Evolutionary conservation across 2,797 vertebrate genomes (phyloP).

Genomic region (Mallotus villosus): DNA sequence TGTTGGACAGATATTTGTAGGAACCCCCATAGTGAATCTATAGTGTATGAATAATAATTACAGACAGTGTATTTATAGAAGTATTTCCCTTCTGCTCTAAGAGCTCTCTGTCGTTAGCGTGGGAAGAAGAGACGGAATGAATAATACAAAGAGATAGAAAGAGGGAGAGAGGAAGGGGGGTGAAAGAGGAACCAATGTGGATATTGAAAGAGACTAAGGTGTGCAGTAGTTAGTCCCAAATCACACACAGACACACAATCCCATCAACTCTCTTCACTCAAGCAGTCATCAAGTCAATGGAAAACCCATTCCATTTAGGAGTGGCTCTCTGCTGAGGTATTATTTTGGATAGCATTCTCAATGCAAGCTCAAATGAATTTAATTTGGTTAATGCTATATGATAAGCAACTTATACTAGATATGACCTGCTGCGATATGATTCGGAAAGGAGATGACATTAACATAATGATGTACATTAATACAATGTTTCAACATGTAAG

Average conservation of each 20-base stretch:
- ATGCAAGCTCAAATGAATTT: no score
- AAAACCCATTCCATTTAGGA: no score
- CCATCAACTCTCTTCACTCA: not conserved
- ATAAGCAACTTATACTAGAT: no score
- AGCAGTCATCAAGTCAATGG: no score
- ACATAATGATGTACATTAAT: no score
- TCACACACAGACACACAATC: slow-evolving; percentile 1
- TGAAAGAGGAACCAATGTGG: slow-evolving; percentile 18
- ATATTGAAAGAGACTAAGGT: slow-evolving; percentile 17
- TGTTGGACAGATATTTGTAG: slow-evolving; percentile 44
- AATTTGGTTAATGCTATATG: no score
- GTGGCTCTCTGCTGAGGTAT: no score
- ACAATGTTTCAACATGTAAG: no score
- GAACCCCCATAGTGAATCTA: slow-evolving; percentile 28
- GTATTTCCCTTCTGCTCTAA: slow-evolving; percentile 36
- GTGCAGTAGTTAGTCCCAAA: slow-evolving; percentile 1
- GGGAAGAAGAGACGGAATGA: slow-evolving; percentile 20
- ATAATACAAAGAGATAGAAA: slow-evolving; percentile 1
- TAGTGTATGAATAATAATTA: slow-evolving; percentile 56
- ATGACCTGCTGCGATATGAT: no score
- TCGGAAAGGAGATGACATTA: no score
- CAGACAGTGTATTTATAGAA: slow-evolving; percentile 29
- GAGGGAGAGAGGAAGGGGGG: slow-evolving; percentile 8
- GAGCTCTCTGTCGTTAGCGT: slow-evolving; percentile 16
- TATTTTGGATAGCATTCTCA: no score